Evolutionary conservation across 1,140 invertebrate species (phyloP), one percentile per base, ranked within the genome.

Genomic region (Diachasmimorpha longicaudata): DNA sequence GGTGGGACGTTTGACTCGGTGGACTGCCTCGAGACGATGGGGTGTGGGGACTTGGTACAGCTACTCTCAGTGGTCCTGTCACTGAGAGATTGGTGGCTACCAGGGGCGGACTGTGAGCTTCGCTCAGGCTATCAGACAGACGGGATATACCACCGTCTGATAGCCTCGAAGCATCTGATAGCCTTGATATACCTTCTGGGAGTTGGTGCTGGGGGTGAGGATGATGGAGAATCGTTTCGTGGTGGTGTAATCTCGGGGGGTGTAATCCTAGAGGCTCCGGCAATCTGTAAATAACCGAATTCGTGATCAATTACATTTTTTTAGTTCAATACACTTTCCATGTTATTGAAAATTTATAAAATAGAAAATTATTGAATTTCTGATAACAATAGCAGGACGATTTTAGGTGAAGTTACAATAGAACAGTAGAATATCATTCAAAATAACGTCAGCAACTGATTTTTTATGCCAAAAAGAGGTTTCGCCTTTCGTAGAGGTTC

Each of bases 51-150:
- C 87, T 89, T 11, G 88, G 88, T 0, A 89, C 87, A 0, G 87
- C 86, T 13, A 89, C 87, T 75, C 86, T 81, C 19, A 89, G 58
- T 11, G 88, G 87, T 70, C 87, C 88, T 74, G 86, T 88, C 21
- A 89, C 86, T 46, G 87, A 86, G 9, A 89, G 81, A 79, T 89
- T 89, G 74, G 88, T 89, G 67, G 88, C 87, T 58, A 89, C 86
- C 71, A 89, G 72, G 8, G 88, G 88, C 23, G 88, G 88, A 80
- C 87, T 89, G 79, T 89, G 88, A 16, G 86, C 87, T 69, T 88
- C 86, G 70, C 86, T 88, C 44, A 88, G 77, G 70, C 87, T 89
- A 76, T 89, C 88, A 14, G 88, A 88, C 0, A 89, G 76, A 0
- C 87, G 85, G 8, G 86, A 88, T 63, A 89, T 78, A 10, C 87